Evolutionary conservation across 2,888 invertebrate species (phyloP), one percentile per base, ranked within the genome.

Genomic region (Pristionchus fissidentatus): DNA sequence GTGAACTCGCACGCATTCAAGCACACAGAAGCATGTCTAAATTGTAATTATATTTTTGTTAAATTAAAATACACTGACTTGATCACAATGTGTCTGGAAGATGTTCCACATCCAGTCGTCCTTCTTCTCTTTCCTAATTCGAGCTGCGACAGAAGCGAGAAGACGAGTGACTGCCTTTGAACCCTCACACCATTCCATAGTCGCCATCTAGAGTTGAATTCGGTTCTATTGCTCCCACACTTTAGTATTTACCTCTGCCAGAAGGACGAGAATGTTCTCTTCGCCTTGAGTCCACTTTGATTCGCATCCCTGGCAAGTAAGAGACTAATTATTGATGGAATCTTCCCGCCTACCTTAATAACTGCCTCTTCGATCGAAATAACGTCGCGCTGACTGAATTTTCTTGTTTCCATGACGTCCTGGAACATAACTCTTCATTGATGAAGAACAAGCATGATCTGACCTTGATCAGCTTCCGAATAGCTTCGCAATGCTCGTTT

Each of bases 21-120:
- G n/a, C n/a, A 57, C 41, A 29, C 79, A 79, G 79, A 57, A 79
- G 22, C 55, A 55, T 10, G 79, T 57, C 79, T 79, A 29, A 19
- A 75, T 57, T n/a, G n/a, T 15, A 5, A 57, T 10, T 46, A 46
- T 46, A 46, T 46, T 46, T 46, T 46, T 15, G 8, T 46, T 15
- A 46, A 10, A 46, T 46, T 46, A 10, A 7, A 5, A 57, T n/a
- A 13, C n/a, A 57, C 41, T 7, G 1, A 79, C 79, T 32, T 79
- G 38, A 79, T 79, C 79, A 46, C 38, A 43, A 38, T 79, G 79
- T 26, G 57, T 55, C 29, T 79, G 55, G 41, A 79, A 35, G 8
- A 57, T 41, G 35, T 15, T 57, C 79, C 79, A 79, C 55, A 79
- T 38, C 0, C 55, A 22, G 15, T 55, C 79, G 7, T n/a, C 29